Evolutionary conservation across 2,797 vertebrate species (phyloP), one percentile per base, ranked within the genome.

Genomic region (Rhincodon typus): DNA sequence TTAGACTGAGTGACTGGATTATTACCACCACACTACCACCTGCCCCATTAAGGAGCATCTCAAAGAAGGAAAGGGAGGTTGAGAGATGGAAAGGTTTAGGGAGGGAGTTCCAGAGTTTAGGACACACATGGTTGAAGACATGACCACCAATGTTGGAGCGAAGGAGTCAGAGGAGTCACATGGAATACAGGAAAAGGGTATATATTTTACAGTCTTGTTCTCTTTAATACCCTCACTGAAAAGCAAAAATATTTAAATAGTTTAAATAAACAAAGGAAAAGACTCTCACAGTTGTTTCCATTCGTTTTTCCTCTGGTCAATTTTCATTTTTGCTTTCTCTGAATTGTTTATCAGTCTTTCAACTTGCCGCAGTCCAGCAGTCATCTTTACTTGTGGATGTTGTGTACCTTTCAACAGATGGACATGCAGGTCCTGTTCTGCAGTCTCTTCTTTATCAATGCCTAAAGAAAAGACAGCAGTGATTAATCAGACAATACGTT

Each of bases 231-330:
- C 69, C 42, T 74, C 46, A 70, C 42, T 50, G 67, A 50, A 94
- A 70, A 74, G 34, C 69, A 94, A 91, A n/a, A 66, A 4, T 25
- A 95, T 95, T 46, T 77, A 53, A 95, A 95, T 53, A 53, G 94
- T 69, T 90, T 25, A 93, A 84, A 84, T 21, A 84, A 42, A 25
- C 30, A 42, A 57, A 46, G 38, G 30, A 69, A 82, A 46, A 67
- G 67, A 4, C 38, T 98, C 98, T 98, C 97, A 99, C 99, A 99
- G 94, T 96, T 98, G 97, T 0, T 97, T 97, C 99, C 99, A 99
- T 96, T 99, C 98, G 96, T 97, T 97, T 96, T 97, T 99, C 95
- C 98, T 98, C 96, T 98, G 98, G 95, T 97, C 96, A 70, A 99
- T 98, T 97, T 98, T 98, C 50, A 97, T 96, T 96, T 97, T 98